Base-by-base conservation (phyloP, 2,888 invertebrate genomes). In the Amblyjoppa proteus region DNA sequence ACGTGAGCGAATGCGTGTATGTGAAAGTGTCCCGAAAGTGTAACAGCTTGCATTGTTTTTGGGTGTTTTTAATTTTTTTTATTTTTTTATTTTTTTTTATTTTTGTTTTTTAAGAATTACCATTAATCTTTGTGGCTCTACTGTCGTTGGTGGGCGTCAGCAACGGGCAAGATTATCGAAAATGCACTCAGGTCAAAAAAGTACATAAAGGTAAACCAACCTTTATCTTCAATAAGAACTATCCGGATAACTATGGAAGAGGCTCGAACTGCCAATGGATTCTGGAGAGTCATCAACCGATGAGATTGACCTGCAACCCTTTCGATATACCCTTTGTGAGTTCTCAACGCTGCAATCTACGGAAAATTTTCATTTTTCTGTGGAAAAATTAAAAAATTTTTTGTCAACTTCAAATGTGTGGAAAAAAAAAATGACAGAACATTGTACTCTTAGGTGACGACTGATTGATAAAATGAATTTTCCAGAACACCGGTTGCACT, bases 221-320 rank as follows among this genome's bases (percentile, higher is more conserved):
- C 89, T 94, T 94, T 81, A 91, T 96, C 11, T 93, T 92, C 87
- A 96, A 94, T 85, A 93, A 94, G 0, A 92, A 93, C 16, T 96
- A 96, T 89, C 95, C 96, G 0, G 34, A 89, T 0, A 88, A 89
- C 53, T 96, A 96, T 88, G 0, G 58, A 0, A 88, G 91, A 0
- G 92, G 93, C 0, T 89, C 89, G 0, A 89, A 91, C 1, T 96
- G 96, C 86, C 92, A 95, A 11, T 96, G 96, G 96, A 94, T 94
- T 0, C 95, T 95, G 69, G 94, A 92, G 74, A 95, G 95, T 83
- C 91, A 94, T 2, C 80, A 88, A 9, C 88, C 88, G 0, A 51
- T 93, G 2, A 85, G 85, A 41, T 70, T 96, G 13, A 92, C 93
- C 2, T 96, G 96, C 88, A 87, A 92, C 0, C 92, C 93, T 1